These are phyloP conservation scores for Canis aureus DNA, from an alignment of 2,113 vertebrate genomes.

Conservation along the genomic window DNA sequence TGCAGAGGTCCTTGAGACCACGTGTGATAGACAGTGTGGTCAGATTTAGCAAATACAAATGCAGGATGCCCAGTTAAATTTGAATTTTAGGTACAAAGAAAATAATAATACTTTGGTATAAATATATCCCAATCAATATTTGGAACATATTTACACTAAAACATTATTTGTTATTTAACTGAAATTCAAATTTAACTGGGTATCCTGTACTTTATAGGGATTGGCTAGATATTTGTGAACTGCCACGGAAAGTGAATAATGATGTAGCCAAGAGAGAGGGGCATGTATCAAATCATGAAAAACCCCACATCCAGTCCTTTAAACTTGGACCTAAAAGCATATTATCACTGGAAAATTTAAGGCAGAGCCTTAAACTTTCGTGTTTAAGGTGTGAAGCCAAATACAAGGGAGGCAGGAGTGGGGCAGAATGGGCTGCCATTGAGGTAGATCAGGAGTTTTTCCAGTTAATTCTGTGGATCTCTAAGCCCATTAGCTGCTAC, in stretches of 20 bases:
- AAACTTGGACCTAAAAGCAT: neutral
- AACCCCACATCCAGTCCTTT: neutral
- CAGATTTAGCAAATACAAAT: slow-evolving; percentile 7
- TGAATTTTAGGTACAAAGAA: slow-evolving; percentile 23
- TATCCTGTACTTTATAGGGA: neutral
- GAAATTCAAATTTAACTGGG: neutral
- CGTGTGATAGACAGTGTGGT: neutral
- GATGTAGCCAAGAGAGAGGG: neutral
- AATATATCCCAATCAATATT: neutral
- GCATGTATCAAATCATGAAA: neutral
- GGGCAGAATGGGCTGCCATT: neutral
- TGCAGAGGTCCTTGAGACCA: neutral
- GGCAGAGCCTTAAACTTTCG: neutral
- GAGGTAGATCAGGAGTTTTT: neutral
- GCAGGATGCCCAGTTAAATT: neutral
- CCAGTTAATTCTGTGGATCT: neutral
- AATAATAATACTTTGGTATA: neutral
- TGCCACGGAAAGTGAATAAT: neutral
- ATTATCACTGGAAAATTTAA: neutral
- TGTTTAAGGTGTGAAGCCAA: too few relatives aligned
- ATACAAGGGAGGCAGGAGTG: too few relatives aligned
- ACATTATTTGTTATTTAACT: neutral
- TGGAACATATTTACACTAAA: neutral
- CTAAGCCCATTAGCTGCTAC: neutral
- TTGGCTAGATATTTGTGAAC: neutral